A percentile compares a stretch with the other conserved stretches of the same genome.
Evolutionary conservation across 2,797 vertebrate species (phyloP).

Genomic region (Perodicticus potto): DNA sequence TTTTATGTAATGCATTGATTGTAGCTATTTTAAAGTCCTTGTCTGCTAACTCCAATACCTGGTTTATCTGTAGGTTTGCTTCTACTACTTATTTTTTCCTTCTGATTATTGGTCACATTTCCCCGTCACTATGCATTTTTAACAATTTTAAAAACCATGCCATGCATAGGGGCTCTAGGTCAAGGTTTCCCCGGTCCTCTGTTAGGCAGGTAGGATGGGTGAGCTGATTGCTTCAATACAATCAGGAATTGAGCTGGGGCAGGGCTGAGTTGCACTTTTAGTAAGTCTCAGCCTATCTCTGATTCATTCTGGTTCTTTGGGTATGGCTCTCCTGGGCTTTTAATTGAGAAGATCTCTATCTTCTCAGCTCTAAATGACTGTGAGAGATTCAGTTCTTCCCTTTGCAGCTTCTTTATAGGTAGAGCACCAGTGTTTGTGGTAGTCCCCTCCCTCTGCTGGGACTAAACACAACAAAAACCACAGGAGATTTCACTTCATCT

Average conservation of each 20-base stretch:
- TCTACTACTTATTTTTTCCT: not conserved
- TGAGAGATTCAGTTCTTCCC: not conserved
- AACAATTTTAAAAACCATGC: not conserved
- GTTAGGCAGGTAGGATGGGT: not conserved
- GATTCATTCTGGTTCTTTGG: not conserved
- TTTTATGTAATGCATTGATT: not conserved
- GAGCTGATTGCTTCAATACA: not conserved
- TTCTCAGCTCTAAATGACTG: not conserved
- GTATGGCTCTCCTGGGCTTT: not conserved
- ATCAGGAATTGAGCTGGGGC: not conserved
- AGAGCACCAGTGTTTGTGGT: not conserved
- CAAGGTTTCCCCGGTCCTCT: not conserved
- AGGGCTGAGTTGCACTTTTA: not conserved
- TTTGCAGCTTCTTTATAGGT: not conserved
- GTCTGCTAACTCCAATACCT: not conserved
- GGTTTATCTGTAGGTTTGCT: not conserved
- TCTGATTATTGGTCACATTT: slow-evolving; percentile 48
- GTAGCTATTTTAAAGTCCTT: not conserved
- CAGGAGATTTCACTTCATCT: not conserved
- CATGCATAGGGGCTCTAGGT: not conserved
- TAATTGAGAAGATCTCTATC: not conserved
- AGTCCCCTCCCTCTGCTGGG: not conserved
- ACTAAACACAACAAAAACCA: not conserved
- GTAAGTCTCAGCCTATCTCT: not conserved
- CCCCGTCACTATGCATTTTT: not conserved